Conservation (phyloP, 2,113 vertebrate genomes). For the Hemiprocne comata region DNA sequence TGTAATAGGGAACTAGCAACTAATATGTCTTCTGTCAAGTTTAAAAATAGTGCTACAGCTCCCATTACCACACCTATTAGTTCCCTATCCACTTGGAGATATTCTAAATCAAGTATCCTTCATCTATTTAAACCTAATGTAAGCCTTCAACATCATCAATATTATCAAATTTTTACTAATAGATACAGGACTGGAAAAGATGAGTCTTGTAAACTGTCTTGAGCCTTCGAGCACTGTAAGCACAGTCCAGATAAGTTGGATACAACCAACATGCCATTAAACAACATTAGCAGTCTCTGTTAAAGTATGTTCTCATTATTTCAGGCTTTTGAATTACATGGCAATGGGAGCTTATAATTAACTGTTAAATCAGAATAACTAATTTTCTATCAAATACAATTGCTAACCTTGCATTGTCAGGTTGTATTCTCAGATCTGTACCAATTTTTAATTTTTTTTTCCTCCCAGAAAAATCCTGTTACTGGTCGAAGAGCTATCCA, state of each 20-base stretch:
- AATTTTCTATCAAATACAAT: neutral
- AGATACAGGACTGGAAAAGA: neutral
- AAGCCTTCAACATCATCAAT: slow-evolving; percentile 6
- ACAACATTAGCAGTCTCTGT: neutral
- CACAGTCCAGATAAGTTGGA: neutral
- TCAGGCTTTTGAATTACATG: neutral
- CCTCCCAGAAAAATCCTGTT: neutral
- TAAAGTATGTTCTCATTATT: neutral
- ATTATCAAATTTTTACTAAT: neutral
- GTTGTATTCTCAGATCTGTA: neutral
- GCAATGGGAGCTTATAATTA: slow-evolving; percentile 45
- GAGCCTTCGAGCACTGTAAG: neutral
- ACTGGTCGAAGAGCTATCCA: neutral
- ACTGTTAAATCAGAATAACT: slow-evolving; percentile 20
- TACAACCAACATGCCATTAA: neutral
- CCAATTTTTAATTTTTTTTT: neutral
- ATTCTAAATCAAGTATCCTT: slow-evolving; percentile 63
- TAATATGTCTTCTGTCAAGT: slow-evolving; percentile 74
- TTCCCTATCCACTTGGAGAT: slow-evolving; percentile 43
- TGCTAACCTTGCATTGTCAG: neutral
- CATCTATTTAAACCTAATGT: slow-evolving; percentile 51
- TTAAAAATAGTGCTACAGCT: slow-evolving; percentile 74
- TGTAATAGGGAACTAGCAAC: slow-evolving; percentile 73
- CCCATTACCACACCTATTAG: slow-evolving; percentile 73
- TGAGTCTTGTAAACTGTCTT: neutral